phyloP scores from a whole-genome alignment of 2,113 vertebrate species.

The Leptodactylus fuscus region DNA sequence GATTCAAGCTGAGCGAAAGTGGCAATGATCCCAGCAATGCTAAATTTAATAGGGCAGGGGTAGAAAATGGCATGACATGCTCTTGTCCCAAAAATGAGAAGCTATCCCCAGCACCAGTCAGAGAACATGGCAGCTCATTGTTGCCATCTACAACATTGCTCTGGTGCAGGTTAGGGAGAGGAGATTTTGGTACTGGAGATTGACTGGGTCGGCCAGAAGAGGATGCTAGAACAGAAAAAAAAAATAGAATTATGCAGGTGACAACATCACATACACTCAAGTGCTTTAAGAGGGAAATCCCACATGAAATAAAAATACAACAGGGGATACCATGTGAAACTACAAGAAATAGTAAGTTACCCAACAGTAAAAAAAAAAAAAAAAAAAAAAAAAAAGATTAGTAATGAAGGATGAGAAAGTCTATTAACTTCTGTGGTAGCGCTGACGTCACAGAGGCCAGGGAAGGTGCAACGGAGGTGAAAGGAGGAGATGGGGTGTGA shows the following conservation, averaged over 20 bases:
- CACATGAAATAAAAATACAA: too few relatives aligned
- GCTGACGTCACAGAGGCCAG: too few relatives aligned
- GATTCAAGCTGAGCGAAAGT: conserved; percentile 74
- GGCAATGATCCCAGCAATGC: conserved; percentile 77
- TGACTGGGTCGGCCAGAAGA: conserved; percentile 39
- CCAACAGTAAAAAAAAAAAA: too few relatives aligned
- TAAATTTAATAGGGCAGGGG: conserved; percentile 74
- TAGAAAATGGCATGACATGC: conserved; percentile 79
- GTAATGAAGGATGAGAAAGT: too few relatives aligned
- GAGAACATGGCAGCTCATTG: conserved; percentile 63
- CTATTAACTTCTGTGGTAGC: too few relatives aligned
- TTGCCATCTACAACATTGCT: conserved; percentile 53
- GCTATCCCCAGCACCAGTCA: conserved; percentile 74
- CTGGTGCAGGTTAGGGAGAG: conserved; percentile 54
- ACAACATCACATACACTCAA: neutral
- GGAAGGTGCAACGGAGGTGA: too few relatives aligned
- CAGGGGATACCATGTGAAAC: too few relatives aligned
- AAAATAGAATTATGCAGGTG: neutral
- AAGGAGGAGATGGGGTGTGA: too few relatives aligned
- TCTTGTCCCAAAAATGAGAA: conserved; percentile 82
- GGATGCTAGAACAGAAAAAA: neutral
- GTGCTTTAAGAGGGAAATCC: too few relatives aligned
- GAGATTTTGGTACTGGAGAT: conserved; percentile 51
- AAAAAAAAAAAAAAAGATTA: too few relatives aligned
- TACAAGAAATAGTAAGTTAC: too few relatives aligned